phyloP scores from a whole-genome alignment of 2,888 invertebrate species.

The Escarpia spicata region DNA sequence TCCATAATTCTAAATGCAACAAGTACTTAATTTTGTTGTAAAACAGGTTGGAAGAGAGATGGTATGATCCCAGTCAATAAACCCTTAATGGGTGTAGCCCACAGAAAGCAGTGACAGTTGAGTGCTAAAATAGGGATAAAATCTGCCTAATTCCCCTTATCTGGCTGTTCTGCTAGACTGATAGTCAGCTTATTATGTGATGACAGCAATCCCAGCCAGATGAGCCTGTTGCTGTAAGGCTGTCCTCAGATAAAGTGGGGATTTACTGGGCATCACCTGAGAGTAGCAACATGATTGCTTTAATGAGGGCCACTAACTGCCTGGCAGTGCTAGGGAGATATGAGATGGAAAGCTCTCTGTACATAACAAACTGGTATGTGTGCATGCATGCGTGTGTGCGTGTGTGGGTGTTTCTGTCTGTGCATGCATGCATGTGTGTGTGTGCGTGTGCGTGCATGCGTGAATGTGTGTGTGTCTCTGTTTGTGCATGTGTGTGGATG shows the following conservation, averaged over 20 bases:
- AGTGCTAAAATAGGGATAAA: background rate
- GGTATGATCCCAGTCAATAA: background rate
- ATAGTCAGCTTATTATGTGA: background rate
- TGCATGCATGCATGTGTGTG: background rate
- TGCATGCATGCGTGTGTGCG: background rate
- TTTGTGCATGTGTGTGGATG: background rate
- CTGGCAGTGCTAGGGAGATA: background rate
- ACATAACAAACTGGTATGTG: background rate
- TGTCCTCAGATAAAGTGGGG: background rate
- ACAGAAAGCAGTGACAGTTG: background rate
- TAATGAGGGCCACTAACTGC: background rate
- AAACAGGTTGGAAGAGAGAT: background rate
- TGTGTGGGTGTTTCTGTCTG: background rate
- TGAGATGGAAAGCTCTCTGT: background rate
- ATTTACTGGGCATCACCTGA: background rate
- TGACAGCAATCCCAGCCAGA: background rate
- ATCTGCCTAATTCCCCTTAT: background rate
- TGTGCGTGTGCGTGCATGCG: background rate
- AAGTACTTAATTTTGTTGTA: background rate
- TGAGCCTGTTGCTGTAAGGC: background rate
- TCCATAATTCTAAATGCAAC: background rate
- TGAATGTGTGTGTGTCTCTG: background rate
- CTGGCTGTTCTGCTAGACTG: background rate
- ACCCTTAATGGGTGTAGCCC: background rate
- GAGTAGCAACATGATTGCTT: background rate